Base-by-base conservation (phyloP, 2,797 vertebrate genomes). In the Poecilia gillii region DNA sequence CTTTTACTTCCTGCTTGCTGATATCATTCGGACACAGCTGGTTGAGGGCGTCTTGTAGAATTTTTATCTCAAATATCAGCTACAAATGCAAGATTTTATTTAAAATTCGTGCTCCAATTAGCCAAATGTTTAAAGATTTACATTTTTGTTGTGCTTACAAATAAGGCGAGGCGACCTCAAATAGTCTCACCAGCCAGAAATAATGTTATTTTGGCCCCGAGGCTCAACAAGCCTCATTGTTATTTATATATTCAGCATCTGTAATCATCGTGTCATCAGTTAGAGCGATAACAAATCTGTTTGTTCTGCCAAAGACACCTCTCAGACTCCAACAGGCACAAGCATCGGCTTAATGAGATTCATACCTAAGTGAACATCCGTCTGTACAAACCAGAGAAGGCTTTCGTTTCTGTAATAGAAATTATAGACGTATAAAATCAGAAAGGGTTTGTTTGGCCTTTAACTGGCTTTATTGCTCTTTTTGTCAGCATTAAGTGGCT, bases 201-300 rank as follows among this genome's bases (percentile, higher is more conserved):
- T 74, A 68, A 43, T 11, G 14, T 7, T 71, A 71, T 43, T 53
- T 55, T 78, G 2, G 39, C 57, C 70, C 78, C 53, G 31, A 28
- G 82, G 55, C 14, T 31, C 28, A 51, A 1, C 41, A 76, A 36
- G 31, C 41, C 41, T 41, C 33, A 1, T 45, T 28, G 31, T 51
- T 31, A 39, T 74, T n/a, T 76, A 87, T 81, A 75, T 81, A 81
- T 88, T 75, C 79, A 73, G 62, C 20, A 70, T 88, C 53, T 75
- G 51, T 86, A 75, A 81, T 82, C 77, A 72, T 23, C 41, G 81
- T 89, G 74, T 78, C 81, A 84, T 87, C 78, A 9, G 45, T 76
- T 74, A 43, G 73, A 80, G 75, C 87, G 82, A 90, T 85, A 84
- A 87, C 23, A 74, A 82, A 87, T 73, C 36, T 46, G 28, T 45